These are phyloP conservation scores for Podabrus alpinus DNA, from an alignment of 2,888 invertebrate species.

Conservation along the genomic window DNA sequence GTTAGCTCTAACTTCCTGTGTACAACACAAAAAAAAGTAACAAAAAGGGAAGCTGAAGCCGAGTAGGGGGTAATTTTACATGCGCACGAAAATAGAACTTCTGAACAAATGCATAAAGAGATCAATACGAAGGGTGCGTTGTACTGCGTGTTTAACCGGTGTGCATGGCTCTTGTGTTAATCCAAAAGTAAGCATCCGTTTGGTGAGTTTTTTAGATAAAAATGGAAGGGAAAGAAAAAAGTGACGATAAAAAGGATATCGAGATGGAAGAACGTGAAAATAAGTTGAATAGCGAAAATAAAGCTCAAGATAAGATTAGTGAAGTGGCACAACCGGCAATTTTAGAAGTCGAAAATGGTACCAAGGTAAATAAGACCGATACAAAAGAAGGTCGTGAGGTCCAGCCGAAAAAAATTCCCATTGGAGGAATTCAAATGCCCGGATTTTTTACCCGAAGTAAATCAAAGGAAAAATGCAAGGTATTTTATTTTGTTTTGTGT, in stretches of 20 bases:
- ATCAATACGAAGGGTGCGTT: constrained; percentile 2
- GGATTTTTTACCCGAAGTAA: constrained; percentile 81
- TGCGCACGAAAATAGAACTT: constrained; percentile 14
- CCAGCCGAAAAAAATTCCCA: constrained; percentile 81
- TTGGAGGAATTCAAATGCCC: constrained; percentile 87
- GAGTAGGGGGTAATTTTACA: constrained; percentile 20
- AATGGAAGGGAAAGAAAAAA: constrained; percentile 53
- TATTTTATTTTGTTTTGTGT: constrained; percentile 43
- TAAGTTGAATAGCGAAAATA: constrained; percentile 66
- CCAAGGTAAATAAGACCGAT: constrained; percentile 61
- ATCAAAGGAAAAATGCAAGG: constrained; percentile 75
- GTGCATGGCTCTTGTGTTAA: neutral
- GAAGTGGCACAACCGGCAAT: constrained; percentile 41
- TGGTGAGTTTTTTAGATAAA: neutral
- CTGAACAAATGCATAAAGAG: neutral
- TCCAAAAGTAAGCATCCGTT: neutral
- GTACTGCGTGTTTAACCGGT: neutral
- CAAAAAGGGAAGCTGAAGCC: constrained; percentile 1
- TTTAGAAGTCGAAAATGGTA: constrained; percentile 57
- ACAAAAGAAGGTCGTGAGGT: constrained; percentile 74
- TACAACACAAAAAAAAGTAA: neutral
- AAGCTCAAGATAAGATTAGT: constrained; percentile 57
- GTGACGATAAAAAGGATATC: constrained; percentile 69
- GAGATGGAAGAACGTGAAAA: constrained; percentile 68
- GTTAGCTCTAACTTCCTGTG: neutral